Evolutionary conservation across 1,140 invertebrate species (phyloP), one percentile per base, ranked within the genome.

Genomic region (Zaprionus kolodkinae): DNA sequence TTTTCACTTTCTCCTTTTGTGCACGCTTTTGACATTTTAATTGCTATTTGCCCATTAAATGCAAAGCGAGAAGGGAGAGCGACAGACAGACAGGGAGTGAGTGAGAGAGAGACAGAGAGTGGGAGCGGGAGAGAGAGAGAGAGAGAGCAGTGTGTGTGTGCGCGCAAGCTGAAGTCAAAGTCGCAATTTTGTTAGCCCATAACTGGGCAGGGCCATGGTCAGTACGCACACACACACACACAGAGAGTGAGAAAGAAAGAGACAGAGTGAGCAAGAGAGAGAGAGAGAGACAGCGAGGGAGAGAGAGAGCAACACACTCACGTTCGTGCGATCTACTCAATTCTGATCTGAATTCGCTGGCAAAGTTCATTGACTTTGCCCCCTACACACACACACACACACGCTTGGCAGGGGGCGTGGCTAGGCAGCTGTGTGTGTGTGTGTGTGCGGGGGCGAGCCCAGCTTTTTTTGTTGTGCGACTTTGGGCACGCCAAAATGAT

Each of bases 21-120:
- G 84, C 84, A 88, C 84, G 84, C 84, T 88, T 88, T 88, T 88
- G 85, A 88, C 84, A 88, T 88, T 88, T 88, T 88, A 88, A 88
- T 88, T 88, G 84, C 85, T 88, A 84, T 88, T 84, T 78, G 73
- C 77, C 83, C 84, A 83, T 88, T 88, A 88, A 77, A 55, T 74
- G 76, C 75, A 63, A 56, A 72, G 57, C 57, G 35, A 64, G 64
- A 70, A 72, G 62, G 25, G 21, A 7, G 64, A 36, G 35, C 15
- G 30, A n/a, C 62, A 77, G 57, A 67, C 1, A 10, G 52, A 15
- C 25, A n/a, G 1, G n/a, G 50, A 48, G 17, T 25, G 33, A 25
- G 21, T 25, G 5, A 27, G 30, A 38, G 40, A 48, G 10, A 35
- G 35, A 15, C 9, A 21, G n/a, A 12, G 4, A 3, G 50, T 30